These are phyloP conservation scores for Pentalonia nigronervosa DNA, from an alignment of 1,140 invertebrate species.

Conservation along the genomic window DNA sequence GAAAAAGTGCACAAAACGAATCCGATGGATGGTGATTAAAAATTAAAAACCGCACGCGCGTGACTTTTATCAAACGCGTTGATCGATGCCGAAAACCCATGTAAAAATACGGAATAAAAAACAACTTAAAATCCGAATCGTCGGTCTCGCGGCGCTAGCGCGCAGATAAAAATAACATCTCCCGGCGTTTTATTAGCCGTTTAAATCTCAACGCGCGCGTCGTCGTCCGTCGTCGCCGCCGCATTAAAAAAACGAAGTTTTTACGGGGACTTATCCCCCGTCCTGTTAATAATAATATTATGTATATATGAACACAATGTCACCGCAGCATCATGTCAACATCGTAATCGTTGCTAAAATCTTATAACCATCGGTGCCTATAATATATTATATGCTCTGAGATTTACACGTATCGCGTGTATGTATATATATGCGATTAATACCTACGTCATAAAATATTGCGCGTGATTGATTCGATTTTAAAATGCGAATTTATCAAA, in stretches of 20 bases:
- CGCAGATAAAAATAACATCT: slow-evolving; percentile 48
- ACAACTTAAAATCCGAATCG: neutral
- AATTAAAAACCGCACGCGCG: neutral
- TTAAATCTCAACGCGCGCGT: neutral
- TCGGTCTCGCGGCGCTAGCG: slow-evolving; percentile 27
- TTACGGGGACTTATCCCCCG: neutral
- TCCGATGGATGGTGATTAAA: neutral
- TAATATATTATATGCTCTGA: neutral
- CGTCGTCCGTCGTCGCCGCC: neutral
- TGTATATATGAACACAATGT: neutral
- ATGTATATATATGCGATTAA: neutral
- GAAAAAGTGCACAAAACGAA: neutral
- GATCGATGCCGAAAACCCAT: neutral
- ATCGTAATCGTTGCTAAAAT: slow-evolving; percentile 4
- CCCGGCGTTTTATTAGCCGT: slow-evolving; percentile 28
- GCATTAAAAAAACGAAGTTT: slow-evolving; percentile 17
- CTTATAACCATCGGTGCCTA: neutral
- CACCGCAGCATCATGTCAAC: neutral
- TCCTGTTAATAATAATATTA: neutral
- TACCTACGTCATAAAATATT: neutral
- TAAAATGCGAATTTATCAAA: slow-evolving; percentile 36
- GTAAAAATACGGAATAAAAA: slow-evolving; percentile 7
- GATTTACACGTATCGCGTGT: neutral
- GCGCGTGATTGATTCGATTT: neutral
- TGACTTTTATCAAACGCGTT: neutral